phyloP scores from a whole-genome alignment of 2,888 invertebrate species.

The Acanthosepion esculentum region DNA sequence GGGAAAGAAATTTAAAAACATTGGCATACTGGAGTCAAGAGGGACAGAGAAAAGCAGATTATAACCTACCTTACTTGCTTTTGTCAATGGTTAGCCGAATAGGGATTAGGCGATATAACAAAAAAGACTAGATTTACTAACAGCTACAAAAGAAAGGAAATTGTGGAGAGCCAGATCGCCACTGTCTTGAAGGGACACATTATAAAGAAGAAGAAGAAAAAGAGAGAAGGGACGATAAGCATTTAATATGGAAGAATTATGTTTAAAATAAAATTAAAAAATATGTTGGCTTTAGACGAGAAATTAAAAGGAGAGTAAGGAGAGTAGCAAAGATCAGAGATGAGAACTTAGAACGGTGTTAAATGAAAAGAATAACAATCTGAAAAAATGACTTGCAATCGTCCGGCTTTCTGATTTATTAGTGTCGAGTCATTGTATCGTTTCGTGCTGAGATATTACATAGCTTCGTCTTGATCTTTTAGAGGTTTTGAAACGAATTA shows the following conservation, averaged over 20 bases:
- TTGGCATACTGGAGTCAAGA: too few relatives aligned
- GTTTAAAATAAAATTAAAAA: background rate
- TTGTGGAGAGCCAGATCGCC: too few relatives aligned
- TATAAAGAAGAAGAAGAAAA: too few relatives aligned
- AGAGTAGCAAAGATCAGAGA: background rate
- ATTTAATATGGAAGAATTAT: too few relatives aligned
- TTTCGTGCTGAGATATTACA: constrained; percentile 18
- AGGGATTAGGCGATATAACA: too few relatives aligned
- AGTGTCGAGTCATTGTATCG: background rate
- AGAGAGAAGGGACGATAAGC: background rate
- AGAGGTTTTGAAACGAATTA: background rate
- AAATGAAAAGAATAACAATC: background rate
- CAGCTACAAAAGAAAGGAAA: too few relatives aligned
- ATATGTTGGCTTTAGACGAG: background rate
- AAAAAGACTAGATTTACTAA: too few relatives aligned
- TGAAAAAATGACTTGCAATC: background rate
- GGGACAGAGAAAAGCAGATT: too few relatives aligned
- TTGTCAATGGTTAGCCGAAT: too few relatives aligned
- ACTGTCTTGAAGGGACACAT: too few relatives aligned
- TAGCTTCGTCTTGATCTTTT: background rate
- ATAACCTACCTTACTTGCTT: too few relatives aligned
- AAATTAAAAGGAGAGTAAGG: background rate
- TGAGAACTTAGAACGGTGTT: background rate
- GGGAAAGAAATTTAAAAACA: too few relatives aligned
- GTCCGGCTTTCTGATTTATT: background rate